Percentiles rank a stretch among this genome's conserved stretches.
These are phyloP conservation scores for Chymomyza fuscimana DNA, from an alignment of 2,888 invertebrate species.

Conservation along the genomic window DNA sequence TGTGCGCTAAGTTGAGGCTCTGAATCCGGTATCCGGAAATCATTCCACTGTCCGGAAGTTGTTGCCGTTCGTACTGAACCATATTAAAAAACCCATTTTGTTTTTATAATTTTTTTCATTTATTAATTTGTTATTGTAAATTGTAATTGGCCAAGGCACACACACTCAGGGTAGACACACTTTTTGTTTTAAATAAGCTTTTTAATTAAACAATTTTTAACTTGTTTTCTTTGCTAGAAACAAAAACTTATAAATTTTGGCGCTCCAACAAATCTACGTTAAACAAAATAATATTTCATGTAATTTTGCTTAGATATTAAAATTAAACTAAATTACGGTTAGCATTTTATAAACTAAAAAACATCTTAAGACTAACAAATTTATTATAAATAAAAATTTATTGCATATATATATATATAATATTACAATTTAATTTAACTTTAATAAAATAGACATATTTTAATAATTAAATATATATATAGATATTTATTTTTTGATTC, in stretches of 20 bases:
- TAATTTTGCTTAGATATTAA: conserved; percentile 53
- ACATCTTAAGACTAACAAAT: conserved; percentile 60
- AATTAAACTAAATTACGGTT: conserved; percentile 68
- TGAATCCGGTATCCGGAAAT: too few species aligned
- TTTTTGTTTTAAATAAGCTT: conserved; percentile 35
- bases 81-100: conserved; percentile 18
- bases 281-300: conserved; percentile 34
- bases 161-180: conserved; percentile 25
- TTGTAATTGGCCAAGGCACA: conserved; percentile 66
- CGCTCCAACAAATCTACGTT: conserved; percentile 50
- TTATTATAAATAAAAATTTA: conserved; percentile 46
- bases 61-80: too few species aligned
- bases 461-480: conserved; percentile 32
- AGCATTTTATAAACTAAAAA: conserved; percentile 68
- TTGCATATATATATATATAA: conserved; percentile 47
- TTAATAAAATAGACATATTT: conserved; percentile 38
- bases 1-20: too few species aligned
- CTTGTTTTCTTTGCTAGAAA: conserved; percentile 16
- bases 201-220: conserved; percentile 30
- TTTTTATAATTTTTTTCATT: conserved; percentile 48
- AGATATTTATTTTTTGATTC: conserved; percentile 30
- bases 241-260: conserved; percentile 33
- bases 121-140: conserved; percentile 69
- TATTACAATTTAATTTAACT: conserved; percentile 33
- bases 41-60: too few species aligned